phyloP scores from a whole-genome alignment of 2,797 vertebrate species.

The Gymnothorax javanicus region DNA sequence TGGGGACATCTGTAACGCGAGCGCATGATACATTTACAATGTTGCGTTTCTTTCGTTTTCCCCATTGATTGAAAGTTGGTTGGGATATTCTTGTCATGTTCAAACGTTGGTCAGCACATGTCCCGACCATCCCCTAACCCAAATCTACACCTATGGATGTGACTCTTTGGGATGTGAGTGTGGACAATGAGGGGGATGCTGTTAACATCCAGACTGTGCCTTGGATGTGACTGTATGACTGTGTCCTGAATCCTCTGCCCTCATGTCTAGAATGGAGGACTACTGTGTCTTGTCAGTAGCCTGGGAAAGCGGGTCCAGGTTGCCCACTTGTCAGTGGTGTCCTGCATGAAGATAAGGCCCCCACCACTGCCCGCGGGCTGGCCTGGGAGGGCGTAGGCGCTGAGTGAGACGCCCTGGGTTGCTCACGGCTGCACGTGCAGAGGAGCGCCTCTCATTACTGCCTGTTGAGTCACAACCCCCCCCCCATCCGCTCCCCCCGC shows the following conservation, averaged over 20 bases:
- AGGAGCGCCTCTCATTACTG: slow-evolving; percentile 62
- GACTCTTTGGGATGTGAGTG: neutral
- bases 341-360: slow-evolving; percentile 57
- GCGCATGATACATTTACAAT: no score
- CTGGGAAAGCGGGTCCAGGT: slow-evolving; percentile 62
- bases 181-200: neutral
- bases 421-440: slow-evolving; percentile 60
- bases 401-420: slow-evolving; percentile 57
- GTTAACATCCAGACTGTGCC: neutral
- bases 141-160: neutral
- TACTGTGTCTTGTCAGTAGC: slow-evolving; percentile 51
- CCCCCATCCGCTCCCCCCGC: neutral
- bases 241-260: neutral
- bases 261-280: slow-evolving; percentile 29
- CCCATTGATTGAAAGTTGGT: no score
- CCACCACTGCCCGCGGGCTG: slow-evolving; percentile 38
- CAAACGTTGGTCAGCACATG: no score
- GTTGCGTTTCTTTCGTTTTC: no score
- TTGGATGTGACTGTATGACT: neutral
- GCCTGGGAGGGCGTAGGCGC: slow-evolving; percentile 62
- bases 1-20: no score
- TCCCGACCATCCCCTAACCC: no score
- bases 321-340: slow-evolving; percentile 54
- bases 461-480: slow-evolving; percentile 67
- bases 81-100: no score